These are phyloP conservation scores for Delichon dasypus DNA, from an alignment of 2,797 vertebrate species.

Conservation along the genomic window DNA sequence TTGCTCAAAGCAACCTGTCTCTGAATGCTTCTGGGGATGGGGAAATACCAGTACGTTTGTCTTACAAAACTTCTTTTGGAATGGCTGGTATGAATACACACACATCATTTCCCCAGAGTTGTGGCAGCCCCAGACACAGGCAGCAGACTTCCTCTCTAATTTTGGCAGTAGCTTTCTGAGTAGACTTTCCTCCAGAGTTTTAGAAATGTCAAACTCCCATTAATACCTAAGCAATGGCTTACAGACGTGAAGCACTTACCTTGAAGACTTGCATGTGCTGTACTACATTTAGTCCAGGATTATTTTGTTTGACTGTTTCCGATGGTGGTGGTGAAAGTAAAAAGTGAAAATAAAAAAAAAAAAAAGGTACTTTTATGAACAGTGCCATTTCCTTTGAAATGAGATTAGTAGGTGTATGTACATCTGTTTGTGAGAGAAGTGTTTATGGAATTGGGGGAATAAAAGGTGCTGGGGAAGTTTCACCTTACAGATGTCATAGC, in stretches of 20 bases:
- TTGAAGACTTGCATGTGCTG: not conserved
- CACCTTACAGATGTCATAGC: not conserved
- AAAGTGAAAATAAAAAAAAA: not conserved
- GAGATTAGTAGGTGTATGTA: not conserved
- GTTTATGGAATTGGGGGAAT: not conserved
- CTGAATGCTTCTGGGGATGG: not conserved
- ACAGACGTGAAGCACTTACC: not conserved
- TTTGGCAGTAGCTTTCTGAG: not conserved
- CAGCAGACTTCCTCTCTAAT: not conserved
- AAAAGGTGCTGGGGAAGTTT: not conserved
- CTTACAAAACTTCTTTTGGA: not conserved
- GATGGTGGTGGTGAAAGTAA: not conserved
- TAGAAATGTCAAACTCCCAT: not conserved
- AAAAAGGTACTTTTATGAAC: not conserved
- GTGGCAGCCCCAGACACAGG: not conserved
- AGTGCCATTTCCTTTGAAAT: not conserved
- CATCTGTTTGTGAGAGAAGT: not conserved
- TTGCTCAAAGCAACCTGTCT: not conserved
- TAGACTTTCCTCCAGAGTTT: not conserved
- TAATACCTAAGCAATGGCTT: not conserved
- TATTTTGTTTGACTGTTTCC: not conserved
- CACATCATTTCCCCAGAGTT: accelerated
- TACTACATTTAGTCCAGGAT: not conserved
- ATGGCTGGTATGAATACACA: not conserved
- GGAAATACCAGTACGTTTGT: not conserved